phyloP scores from a whole-genome alignment of 2,797 vertebrate genomes.

The Zalophus californianus region DNA sequence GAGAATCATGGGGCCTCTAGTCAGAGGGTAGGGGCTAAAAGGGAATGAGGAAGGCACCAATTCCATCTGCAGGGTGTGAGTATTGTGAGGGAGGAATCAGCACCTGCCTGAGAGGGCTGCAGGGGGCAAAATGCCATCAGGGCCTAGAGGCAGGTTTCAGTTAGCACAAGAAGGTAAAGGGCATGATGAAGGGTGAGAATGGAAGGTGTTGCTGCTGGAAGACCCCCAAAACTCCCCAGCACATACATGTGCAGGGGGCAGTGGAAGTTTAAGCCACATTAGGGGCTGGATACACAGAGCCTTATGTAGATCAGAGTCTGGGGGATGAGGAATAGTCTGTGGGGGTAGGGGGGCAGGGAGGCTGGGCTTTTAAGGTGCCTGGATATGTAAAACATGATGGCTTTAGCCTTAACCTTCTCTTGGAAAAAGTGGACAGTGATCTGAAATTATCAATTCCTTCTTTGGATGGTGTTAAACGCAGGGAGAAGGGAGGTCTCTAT shows the following conservation, averaged over 20 bases:
- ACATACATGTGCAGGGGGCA: background rate
- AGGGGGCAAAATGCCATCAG: no score
- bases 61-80: background rate
- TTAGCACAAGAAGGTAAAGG: background rate
- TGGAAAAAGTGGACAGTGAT: background rate
- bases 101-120: background rate
- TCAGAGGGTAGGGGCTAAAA: background rate
- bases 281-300: no score
- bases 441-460: background rate
- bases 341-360: background rate
- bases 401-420: background rate
- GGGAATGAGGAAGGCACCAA: background rate
- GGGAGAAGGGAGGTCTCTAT: background rate
- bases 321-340: background rate
- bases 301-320: background rate
- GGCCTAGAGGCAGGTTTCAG: background rate
- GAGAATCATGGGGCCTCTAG: background rate
- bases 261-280: background rate
- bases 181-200: background rate
- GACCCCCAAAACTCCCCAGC: no score
- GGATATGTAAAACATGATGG: background rate
- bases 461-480: background rate
- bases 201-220: background rate
- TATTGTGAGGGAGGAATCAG: background rate
- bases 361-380: background rate